A percentile compares a stretch with the other conserved stretches of the same genome.
Evolutionary conservation across 2,888 invertebrate species (phyloP).

Genomic region (Sepiola atlantica): DNA sequence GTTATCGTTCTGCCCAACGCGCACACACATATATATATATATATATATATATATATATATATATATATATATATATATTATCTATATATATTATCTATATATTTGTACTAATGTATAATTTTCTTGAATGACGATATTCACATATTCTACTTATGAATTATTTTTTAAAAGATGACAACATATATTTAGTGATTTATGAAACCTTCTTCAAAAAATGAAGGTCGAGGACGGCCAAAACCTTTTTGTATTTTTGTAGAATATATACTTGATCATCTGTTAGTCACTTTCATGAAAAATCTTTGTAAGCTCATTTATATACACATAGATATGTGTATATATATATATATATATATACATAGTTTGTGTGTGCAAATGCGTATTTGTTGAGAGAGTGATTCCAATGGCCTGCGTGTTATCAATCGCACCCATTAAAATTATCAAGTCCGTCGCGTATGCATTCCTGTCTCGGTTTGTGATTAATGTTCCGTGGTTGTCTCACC

Average conservation of each 20-base stretch:
- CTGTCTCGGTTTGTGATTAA: constrained; percentile 32
- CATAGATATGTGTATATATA: not conserved
- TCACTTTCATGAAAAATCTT: too few relatives aligned
- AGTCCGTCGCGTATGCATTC: not conserved
- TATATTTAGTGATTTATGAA: too few relatives aligned
- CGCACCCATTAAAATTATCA: not conserved
- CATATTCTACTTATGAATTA: too few relatives aligned
- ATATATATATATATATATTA: not conserved
- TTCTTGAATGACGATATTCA: too few relatives aligned
- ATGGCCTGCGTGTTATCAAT: not conserved
- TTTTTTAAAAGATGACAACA: too few relatives aligned
- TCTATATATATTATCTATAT: not conserved
- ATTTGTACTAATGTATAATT: too few relatives aligned
- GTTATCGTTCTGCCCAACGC: not conserved
- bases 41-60: constrained; percentile 32
- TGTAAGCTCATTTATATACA: not conserved
- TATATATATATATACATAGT: too few relatives aligned
- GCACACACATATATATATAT: not conserved
- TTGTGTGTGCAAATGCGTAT: not conserved
- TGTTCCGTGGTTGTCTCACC: constrained; percentile 16
- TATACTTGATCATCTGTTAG: too few relatives aligned
- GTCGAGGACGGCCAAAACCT: too few relatives aligned
- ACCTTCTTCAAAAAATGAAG: too few relatives aligned
- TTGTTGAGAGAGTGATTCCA: not conserved
- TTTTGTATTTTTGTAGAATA: too few relatives aligned